phyloP scores from a whole-genome alignment of 2,888 invertebrate genomes.

The Xestia sexstrigata region DNA sequence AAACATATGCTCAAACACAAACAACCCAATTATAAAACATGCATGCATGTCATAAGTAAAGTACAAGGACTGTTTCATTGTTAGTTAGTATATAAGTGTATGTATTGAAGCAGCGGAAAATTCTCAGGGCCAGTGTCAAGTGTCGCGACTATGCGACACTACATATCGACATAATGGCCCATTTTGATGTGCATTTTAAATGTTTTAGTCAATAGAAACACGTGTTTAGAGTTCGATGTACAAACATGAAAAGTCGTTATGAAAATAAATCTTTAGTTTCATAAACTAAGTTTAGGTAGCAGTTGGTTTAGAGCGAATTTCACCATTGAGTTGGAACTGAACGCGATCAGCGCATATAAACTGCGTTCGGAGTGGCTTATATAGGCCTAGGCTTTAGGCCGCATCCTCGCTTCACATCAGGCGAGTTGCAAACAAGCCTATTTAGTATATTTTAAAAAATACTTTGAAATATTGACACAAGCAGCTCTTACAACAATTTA shows the following conservation, averaged over 20 bases:
- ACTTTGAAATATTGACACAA: not conserved
- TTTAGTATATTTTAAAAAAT: too few species aligned
- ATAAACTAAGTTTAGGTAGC: not conserved
- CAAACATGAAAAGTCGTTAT: not conserved
- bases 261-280: not conserved
- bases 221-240: not conserved
- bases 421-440: too few species aligned
- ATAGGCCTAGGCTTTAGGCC: too few species aligned
- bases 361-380: not conserved
- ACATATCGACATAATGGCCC: conserved; percentile 25
- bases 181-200: conserved; percentile 23
- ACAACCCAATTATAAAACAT: not conserved
- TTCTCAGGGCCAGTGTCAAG: conserved; percentile 56
- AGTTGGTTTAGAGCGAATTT: not conserved
- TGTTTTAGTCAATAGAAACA: conserved; percentile 15
- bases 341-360: not conserved
- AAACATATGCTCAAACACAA: not conserved
- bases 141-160: conserved; percentile 27
- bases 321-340: not conserved
- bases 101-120: conserved; percentile 43
- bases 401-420: too few species aligned
- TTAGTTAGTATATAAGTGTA: conserved; percentile 8
- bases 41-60: not conserved
- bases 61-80: conserved; percentile 27
- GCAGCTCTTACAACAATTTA: not conserved